These are phyloP conservation scores for Cryptophagus acutangulus DNA, from an alignment of 2,888 invertebrate species.

Conservation along the genomic window DNA sequence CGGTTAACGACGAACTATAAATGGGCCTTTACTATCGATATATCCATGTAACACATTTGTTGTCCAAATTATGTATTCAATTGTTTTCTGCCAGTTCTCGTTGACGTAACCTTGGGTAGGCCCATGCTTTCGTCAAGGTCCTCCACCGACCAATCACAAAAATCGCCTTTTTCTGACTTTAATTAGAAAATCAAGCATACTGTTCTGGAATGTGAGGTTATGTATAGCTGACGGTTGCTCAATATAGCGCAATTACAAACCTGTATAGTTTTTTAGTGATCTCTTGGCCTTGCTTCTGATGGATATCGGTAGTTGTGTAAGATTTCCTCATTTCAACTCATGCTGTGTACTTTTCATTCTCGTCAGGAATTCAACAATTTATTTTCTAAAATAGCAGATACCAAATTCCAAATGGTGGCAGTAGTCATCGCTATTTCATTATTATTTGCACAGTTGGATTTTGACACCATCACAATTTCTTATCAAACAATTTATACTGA, in stretches of 20 bases:
- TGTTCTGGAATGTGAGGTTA: slow-evolving; percentile 23
- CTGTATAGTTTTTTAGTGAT: slow-evolving; percentile 55
- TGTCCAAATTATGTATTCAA: no score
- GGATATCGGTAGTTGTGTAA: slow-evolving; percentile 51
- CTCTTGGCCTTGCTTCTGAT: slow-evolving; percentile 53
- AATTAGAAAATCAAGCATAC: no score
- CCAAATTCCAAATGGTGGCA: slow-evolving; percentile 33
- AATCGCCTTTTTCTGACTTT: no score
- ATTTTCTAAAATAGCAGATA: slow-evolving; percentile 36
- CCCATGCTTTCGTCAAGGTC: no score
- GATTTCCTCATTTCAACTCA: slow-evolving; percentile 56
- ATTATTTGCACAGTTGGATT: slow-evolving; percentile 42
- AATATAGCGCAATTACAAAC: slow-evolving; percentile 38
- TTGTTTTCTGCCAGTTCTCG: no score
- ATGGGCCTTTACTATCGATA: no score
- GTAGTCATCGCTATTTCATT: slow-evolving; percentile 45
- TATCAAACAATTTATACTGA: slow-evolving; percentile 37
- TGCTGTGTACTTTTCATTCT: slow-evolving; percentile 45
- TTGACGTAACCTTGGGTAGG: no score
- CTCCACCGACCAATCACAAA: no score
- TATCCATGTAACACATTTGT: no score
- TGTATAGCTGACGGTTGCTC: slow-evolving; percentile 3
- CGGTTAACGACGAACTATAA: no score
- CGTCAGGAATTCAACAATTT: slow-evolving; percentile 48
- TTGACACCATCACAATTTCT: slow-evolving; percentile 48